These are phyloP conservation scores for Scrobipalpa costella DNA, from an alignment of 2,888 invertebrate genomes.

Conservation along the genomic window DNA sequence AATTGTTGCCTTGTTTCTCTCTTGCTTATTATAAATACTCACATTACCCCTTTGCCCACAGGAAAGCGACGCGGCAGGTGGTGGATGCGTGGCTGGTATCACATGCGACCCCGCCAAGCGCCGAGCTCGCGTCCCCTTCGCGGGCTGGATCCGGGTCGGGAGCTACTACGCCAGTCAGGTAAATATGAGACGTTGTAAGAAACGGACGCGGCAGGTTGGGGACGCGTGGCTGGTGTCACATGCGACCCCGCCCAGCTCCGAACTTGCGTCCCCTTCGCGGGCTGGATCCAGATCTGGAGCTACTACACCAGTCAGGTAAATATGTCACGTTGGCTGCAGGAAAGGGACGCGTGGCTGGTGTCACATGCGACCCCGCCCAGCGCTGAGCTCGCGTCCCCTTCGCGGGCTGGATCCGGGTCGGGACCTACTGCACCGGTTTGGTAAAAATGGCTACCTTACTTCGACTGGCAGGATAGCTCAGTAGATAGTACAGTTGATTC, in stretches of 20 bases:
- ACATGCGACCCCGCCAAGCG: conserved; percentile 89
- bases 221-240: conserved; percentile 96
- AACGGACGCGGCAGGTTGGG: conserved; percentile 84
- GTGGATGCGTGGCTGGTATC: conserved; percentile 96
- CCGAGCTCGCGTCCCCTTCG: conserved; percentile 82
- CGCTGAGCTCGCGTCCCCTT: too few species aligned
- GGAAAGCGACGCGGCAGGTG: conserved; percentile 95
- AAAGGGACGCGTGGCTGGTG: too few species aligned
- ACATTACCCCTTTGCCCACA: conserved; percentile 51
- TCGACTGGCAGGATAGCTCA: too few species aligned
- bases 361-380: too few species aligned
- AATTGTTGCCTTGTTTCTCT: too few species aligned
- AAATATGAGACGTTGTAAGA: too few species aligned
- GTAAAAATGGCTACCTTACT: too few species aligned
- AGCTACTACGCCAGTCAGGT: conserved; percentile 95
- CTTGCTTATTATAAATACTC: neutral
- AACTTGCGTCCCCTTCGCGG: conserved; percentile 82
- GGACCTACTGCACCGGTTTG: too few species aligned
- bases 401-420: too few species aligned
- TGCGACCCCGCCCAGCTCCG: conserved; percentile 87
- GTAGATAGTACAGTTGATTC: too few species aligned
- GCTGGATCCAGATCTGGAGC: conserved; percentile 93
- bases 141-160: conserved; percentile 91
- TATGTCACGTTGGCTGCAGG: neutral
- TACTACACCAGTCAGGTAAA: conserved; percentile 93